Evolutionary conservation across 2,888 invertebrate species (phyloP), one percentile per base, ranked within the genome.

Genomic region (Odiellus spinosus): DNA sequence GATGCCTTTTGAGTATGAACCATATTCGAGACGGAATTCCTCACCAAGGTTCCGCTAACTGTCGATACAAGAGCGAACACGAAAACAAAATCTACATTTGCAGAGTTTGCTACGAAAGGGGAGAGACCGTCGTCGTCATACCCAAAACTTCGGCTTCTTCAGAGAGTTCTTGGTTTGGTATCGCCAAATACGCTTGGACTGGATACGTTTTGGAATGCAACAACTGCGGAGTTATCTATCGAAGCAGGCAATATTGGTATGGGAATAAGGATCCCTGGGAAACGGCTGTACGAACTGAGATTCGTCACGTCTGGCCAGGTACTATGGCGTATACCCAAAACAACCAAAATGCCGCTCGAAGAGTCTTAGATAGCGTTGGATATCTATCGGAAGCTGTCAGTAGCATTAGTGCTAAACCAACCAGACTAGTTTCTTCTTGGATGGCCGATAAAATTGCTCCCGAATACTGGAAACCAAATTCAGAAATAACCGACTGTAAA

Each of bases 371-470:
- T 59, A 72, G 77, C 40, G 72, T 80, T 1, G 70, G 72, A 2
- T 76, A 74, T 52, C 62, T 80, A 20, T 73, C 74, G 1, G 76
- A 75, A 53, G 74, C 76, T 10, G 72, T 80, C 3, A 67, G 72
- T 17, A 77, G 70, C 57, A 76, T 79, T 17, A 74, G 79, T 12
- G 72, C 78, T 3, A 78, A 77, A 55, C 82, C 82, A n/a, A 76
- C 78, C 2, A 78, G 76, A 61, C 71, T 72, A 2, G 59, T 83
- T 1, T 71, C 74, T 1, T 73, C 76, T 48, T 81, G 80, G 78
- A 73, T 82, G n/a, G 76, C 82, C 1, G 82, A 83, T 64, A 76
- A 77, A 62, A 75, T 80, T 21, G 80, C 80, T 12, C 85, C 85
- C 1, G 73, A 74, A 34, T 84, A 84, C 64, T 85, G 84, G 85